Base-by-base conservation (phyloP, 2,888 invertebrate species). In the Ectobius pallidus region DNA sequence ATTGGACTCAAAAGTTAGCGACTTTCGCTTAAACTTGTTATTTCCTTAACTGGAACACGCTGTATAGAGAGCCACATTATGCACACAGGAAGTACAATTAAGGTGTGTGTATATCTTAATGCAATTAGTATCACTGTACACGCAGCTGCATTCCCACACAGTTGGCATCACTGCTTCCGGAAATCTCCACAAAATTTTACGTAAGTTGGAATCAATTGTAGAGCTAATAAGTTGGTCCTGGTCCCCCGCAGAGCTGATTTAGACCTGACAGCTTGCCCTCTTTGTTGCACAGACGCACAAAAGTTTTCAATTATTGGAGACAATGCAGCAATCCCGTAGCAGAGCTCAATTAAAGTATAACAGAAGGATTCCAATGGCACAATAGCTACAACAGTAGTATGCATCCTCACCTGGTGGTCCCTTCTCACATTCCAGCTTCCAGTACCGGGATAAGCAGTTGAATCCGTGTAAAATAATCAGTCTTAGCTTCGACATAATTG, bases 281-380 rank as follows among this genome's bases (percentile, higher is more conserved):
- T 25, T 58, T 58, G 58, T 58, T 58, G 58, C 58, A 30, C 32
- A 25, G 58, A 7, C 58, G 27, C 61, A 74, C 72, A 74, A 74
- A 72, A 72, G 74, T 74, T 74, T 74, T 74, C 74, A 74, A 74
- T 74, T 74, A 74, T 58, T 46, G 49, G 69, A 74, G 74, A 74
- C 74, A 74, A 74, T 69, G 61, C 61, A 30, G 70, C 58, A 65
- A 42, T 44, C 65, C 34, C 44, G 14, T 58, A 58, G 58, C 30
- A n/a, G 58, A 9, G 42, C 65, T 65, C 65, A 46, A 65, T 65
- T 65, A 65, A 65, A 34, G 65, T 65, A 34, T 46, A 65, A 65
- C 65, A 65, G 44, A 65, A 65, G 58, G 27, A 58, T 58, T 58
- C 58, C 58, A 58, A 16, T 25, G n/a, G 27, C n/a, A 58, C 58